Percentiles rank a stretch among this genome's conserved stretches.
These are phyloP conservation scores for Salvator merianae DNA, from an alignment of 2,113 vertebrate genomes.

Conservation along the genomic window DNA sequence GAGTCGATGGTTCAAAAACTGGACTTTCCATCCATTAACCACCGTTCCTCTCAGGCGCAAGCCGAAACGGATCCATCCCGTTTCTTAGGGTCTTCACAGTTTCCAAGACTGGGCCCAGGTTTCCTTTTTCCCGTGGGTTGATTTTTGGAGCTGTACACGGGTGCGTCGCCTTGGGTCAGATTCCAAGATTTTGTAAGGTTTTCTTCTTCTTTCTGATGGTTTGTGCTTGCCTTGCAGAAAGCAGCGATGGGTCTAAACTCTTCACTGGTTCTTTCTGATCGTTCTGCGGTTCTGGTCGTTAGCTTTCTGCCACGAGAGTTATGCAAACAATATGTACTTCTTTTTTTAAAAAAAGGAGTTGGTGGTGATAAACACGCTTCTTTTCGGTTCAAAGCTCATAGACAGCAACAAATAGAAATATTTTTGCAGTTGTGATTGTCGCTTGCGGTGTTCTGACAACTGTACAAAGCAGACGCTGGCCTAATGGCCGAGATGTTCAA, in stretches of 20 bases:
- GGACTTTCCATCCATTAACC: not conserved
- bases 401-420: slow-evolving; percentile 78
- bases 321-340: slow-evolving; percentile 61
- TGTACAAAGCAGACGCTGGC: slow-evolving; percentile 84
- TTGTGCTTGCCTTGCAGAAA: not conserved
- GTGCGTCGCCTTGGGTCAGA: not conserved
- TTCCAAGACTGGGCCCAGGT: slow-evolving; percentile 10
- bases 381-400: slow-evolving; percentile 13
- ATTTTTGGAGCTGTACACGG: not conserved
- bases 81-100: not conserved
- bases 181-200: too few relatives aligned
- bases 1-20: not conserved
- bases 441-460: slow-evolving; percentile 77
- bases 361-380: not conserved
- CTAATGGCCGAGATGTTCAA: slow-evolving; percentile 58
- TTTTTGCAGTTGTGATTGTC: slow-evolving; percentile 85
- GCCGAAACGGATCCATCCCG: not conserved
- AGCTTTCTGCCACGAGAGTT: slow-evolving; percentile 65
- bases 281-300: not conserved
- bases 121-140: slow-evolving; percentile 34
- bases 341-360: not conserved
- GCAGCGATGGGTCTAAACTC: too few relatives aligned
- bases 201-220: not conserved
- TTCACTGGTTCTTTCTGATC: too few relatives aligned
- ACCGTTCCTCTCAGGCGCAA: too few relatives aligned